Evolutionary conservation across 2,797 vertebrate genomes (phyloP).

Genomic region (Platyrinchus mystaceus): DNA sequence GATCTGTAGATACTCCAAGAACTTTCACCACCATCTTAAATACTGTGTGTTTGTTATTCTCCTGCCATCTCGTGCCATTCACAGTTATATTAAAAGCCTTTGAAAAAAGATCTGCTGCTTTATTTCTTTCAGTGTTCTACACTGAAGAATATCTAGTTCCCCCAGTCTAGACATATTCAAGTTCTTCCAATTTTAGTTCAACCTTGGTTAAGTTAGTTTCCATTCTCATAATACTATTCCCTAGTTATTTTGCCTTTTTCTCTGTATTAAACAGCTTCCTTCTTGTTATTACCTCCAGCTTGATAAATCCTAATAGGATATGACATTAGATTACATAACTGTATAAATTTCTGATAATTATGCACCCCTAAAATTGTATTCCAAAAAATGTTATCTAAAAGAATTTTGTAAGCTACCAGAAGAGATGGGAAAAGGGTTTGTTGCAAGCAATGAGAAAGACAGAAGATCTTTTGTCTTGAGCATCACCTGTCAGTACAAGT

Average conservation of each 20-base stretch:
- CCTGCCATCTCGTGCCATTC: neutral
- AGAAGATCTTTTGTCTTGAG: neutral
- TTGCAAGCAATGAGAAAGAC: neutral
- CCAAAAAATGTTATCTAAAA: neutral
- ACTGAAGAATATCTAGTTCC: neutral
- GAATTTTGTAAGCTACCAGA: neutral
- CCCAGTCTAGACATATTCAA: neutral
- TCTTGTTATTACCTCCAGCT: neutral
- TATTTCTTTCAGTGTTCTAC: neutral
- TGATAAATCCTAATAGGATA: neutral
- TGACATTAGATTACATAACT: neutral
- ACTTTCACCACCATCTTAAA: neutral
- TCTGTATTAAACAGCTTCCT: neutral
- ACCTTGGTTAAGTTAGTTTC: neutral
- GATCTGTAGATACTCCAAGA: neutral
- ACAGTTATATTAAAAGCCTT: neutral
- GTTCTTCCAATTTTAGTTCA: neutral
- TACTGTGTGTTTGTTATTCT: neutral
- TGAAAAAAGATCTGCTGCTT: neutral
- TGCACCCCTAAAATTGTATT: neutral
- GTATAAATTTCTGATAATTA: neutral
- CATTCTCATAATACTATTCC: neutral
- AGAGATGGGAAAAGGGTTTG: neutral
- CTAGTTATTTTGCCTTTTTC: neutral
- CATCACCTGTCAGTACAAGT: neutral